phyloP scores from a whole-genome alignment of 2,113 vertebrate genomes.

The Antidorcas marsupialis region DNA sequence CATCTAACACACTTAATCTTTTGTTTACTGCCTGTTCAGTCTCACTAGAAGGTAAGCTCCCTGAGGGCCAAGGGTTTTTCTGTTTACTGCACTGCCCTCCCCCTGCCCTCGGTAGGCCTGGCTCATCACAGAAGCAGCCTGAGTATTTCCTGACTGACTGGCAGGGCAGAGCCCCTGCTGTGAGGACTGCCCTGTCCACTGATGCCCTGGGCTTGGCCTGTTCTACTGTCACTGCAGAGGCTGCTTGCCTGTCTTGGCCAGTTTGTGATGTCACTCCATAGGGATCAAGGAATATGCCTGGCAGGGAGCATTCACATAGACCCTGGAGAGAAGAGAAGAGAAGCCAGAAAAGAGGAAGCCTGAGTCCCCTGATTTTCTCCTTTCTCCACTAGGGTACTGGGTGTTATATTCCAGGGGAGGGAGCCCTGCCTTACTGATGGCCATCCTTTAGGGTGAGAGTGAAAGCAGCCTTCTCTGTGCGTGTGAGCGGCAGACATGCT shows the following conservation, averaged over 20 bases:
- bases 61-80: neutral
- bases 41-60: neutral
- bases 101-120: neutral
- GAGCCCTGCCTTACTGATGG: too few relatives aligned
- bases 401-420: neutral
- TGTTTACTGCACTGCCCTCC: too few relatives aligned
- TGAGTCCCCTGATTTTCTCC: neutral
- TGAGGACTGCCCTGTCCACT: neutral
- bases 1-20: neutral
- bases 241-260: neutral
- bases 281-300: neutral
- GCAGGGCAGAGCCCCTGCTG: neutral
- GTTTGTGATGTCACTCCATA: neutral
- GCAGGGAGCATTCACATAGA: neutral
- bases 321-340: neutral
- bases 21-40: neutral
- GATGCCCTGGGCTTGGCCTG: neutral
- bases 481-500: neutral
- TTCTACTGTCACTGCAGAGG: neutral
- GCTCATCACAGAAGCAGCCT: too few relatives aligned
- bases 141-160: neutral
- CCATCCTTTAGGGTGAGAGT: neutral
- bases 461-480: neutral
- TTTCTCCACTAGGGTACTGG: accelerated
- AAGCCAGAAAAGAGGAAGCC: neutral